Percentiles rank a stretch among this genome's conserved stretches.
Evolutionary conservation across 2,797 vertebrate species (phyloP).

Genomic region (Gallinago stenura): DNA sequence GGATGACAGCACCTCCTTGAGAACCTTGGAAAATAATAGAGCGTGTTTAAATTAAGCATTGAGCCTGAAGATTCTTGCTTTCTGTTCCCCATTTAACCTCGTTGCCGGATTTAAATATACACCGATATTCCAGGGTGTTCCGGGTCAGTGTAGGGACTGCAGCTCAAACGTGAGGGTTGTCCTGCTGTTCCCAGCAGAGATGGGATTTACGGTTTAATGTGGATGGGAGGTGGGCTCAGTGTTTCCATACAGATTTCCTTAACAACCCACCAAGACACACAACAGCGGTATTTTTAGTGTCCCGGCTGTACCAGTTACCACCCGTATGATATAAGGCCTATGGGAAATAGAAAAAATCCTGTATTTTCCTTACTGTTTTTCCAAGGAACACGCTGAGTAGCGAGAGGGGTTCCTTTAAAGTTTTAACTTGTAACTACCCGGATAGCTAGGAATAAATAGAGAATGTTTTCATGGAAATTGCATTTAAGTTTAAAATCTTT

Average conservation of each 20-base stretch:
- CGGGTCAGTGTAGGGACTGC: not conserved
- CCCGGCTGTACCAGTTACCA: not conserved
- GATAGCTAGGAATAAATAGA: not conserved
- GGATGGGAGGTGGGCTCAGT: not conserved
- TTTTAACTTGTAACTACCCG: not conserved
- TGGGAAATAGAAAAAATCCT: not conserved
- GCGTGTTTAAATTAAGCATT: not conserved
- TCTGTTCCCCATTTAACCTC: not conserved
- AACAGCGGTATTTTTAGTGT: not conserved
- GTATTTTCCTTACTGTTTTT: not conserved
- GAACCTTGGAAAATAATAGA: not conserved
- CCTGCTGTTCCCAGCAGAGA: accelerated
- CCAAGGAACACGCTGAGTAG: not conserved
- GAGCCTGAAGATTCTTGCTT: not conserved
- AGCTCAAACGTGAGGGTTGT: accelerated
- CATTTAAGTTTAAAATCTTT: slow-evolving; percentile 27
- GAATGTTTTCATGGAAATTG: slow-evolving; percentile 13
- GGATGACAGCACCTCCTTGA: not conserved
- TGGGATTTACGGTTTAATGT: accelerated
- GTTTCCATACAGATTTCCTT: not conserved
- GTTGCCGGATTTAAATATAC: not conserved
- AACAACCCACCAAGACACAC: not conserved
- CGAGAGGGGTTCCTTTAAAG: not conserved
- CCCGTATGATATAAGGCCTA: not conserved
- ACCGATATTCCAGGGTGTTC: not conserved